A percentile compares a stretch with the other conserved stretches of the same genome.
phyloP scores from a whole-genome alignment of 2,888 invertebrate genomes.

The Esperia sulphurella region DNA sequence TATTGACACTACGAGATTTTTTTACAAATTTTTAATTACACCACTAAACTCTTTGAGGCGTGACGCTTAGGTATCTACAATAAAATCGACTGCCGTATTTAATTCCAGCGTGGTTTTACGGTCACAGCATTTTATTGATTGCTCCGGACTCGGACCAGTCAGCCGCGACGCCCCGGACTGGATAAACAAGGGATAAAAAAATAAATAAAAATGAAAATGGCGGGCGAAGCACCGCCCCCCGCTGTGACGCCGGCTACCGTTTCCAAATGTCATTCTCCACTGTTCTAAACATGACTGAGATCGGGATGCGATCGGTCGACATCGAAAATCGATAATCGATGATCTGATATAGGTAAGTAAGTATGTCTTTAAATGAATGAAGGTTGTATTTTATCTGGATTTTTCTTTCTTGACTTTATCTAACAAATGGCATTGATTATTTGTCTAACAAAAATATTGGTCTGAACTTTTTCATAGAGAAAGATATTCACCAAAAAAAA shows the following conservation, averaged over 20 bases:
- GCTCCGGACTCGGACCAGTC: conserved; percentile 49
- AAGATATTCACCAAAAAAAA: no score
- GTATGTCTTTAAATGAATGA: no score
- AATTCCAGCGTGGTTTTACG: conserved; percentile 67
- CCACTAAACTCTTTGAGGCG: conserved; percentile 29
- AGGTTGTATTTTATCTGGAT: no score
- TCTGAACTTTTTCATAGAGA: no score
- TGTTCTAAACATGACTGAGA: conserved; percentile 26
- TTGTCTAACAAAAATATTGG: no score
- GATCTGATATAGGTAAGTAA: not conserved
- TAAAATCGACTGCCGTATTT: conserved; percentile 42
- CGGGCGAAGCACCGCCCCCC: conserved; percentile 67
- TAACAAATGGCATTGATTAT: no score
- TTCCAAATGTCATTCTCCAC: conserved; percentile 69
- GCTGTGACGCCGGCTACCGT: conserved; percentile 69
- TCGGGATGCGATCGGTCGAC: conserved; percentile 23
- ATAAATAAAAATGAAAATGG: conserved; percentile 69
- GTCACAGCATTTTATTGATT: conserved; percentile 73
- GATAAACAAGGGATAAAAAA: conserved; percentile 74
- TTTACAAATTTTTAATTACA: conserved; percentile 44
- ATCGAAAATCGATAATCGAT: conserved; percentile 20
- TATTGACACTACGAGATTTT: conserved; percentile 8
- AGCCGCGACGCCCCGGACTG: conserved; percentile 64
- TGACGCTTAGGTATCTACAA: conserved; percentile 20
- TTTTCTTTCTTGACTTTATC: conserved; percentile 2